Evolutionary conservation across 2,797 vertebrate species (phyloP).

Genomic region (Sebastes oblongus): DNA sequence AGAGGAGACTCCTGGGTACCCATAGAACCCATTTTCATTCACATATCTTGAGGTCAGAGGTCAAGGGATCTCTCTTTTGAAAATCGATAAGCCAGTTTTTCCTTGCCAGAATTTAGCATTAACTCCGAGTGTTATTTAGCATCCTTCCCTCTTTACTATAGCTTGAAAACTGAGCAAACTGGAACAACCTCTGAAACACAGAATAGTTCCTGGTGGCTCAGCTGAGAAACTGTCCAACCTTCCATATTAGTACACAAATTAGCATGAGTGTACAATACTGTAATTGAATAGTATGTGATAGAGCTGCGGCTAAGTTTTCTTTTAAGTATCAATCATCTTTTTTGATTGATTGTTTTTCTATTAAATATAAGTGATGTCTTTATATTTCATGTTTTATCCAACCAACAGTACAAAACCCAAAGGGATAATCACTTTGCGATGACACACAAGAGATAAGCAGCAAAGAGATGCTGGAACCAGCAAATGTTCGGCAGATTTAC

Average conservation of each 20-base stretch:
- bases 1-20: too few species aligned
- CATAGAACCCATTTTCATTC: too few species aligned
- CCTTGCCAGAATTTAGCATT: too few species aligned
- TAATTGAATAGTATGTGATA: background rate
- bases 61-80: too few species aligned
- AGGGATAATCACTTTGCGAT: background rate
- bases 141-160: too few species aligned
- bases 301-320: background rate
- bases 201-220: background rate
- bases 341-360: too few species aligned
- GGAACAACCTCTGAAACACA: too few species aligned
- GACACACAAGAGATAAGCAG: background rate
- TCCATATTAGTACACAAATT: background rate
- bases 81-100: too few species aligned
- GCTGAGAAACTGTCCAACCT: background rate
- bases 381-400: background rate
- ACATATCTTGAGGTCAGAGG: too few species aligned
- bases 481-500: too few species aligned
- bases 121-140: too few species aligned
- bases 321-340: background rate
- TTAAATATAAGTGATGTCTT: background rate
- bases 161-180: too few species aligned
- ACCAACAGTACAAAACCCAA: background rate
- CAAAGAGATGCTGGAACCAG: background rate
- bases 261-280: background rate